Conservation (phyloP, 2,797 vertebrate species). For the Cyclura pinguis region DNA sequence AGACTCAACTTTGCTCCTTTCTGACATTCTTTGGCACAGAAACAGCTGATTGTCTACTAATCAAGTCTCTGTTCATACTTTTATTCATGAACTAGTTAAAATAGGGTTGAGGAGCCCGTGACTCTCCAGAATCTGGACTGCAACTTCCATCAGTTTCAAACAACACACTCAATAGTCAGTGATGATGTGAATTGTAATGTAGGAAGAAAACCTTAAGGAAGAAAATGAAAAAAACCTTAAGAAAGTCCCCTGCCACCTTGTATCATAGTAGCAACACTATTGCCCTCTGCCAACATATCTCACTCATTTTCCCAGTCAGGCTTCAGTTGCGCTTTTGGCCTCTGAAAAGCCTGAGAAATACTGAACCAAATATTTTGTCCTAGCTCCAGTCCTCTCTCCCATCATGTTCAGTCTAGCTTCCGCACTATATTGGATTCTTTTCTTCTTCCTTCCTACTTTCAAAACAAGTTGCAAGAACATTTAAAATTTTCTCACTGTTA, state of each 20-base stretch:
- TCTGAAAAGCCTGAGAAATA: background rate
- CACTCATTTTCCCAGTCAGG: background rate
- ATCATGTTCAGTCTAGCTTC: background rate
- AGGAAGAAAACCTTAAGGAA: no score
- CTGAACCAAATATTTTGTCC: background rate
- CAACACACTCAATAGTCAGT: background rate
- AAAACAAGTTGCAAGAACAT: background rate
- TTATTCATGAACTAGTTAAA: background rate
- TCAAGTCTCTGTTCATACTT: background rate
- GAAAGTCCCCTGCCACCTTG: background rate
- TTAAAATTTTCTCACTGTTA: background rate
- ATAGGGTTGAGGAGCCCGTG: background rate
- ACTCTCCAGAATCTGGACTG: background rate
- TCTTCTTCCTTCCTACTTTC: background rate
- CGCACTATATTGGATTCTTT: background rate
- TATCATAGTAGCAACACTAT: background rate
- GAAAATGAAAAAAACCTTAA: background rate
- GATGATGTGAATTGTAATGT: no score
- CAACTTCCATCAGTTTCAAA: background rate
- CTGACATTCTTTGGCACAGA: background rate
- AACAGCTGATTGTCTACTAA: background rate
- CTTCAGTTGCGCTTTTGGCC: background rate
- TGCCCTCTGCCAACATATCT: background rate
- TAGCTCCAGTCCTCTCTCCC: background rate
- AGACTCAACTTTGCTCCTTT: background rate